Conservation (phyloP, 1,140 invertebrate species). For the Drosophila albomicans region DNA sequence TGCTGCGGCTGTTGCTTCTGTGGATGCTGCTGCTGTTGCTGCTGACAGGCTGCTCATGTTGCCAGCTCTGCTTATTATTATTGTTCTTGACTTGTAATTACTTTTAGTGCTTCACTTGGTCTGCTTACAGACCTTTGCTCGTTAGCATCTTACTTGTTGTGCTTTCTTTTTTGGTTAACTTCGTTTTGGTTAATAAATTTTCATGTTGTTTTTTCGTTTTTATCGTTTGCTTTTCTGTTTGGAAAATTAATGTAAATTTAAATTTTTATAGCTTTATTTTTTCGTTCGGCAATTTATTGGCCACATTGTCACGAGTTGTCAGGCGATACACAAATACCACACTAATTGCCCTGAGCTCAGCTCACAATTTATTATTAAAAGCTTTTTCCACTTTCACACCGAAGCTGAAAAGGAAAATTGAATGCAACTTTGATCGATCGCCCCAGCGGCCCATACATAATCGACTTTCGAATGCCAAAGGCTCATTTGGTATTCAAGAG, state of each 20-base stretch:
- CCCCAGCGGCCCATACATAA: conserved; percentile 2
- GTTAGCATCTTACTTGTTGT: conserved; percentile 62
- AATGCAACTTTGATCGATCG: conserved; percentile 44
- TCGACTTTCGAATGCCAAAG: conserved; percentile 37
- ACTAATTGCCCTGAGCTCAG: conserved; percentile 21
- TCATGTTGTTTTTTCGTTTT: conserved; percentile 29
- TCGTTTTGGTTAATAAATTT: conserved; percentile 37
- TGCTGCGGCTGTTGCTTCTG: conserved; percentile 28
- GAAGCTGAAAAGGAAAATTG: conserved; percentile 34
- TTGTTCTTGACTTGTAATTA: conserved; percentile 79
- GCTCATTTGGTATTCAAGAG: conserved; percentile 49
- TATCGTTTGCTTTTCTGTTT: not conserved
- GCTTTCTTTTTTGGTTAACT: conserved; percentile 32
- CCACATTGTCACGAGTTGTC: conserved; percentile 34
- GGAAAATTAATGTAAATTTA: conserved; percentile 22
- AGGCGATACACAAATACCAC: conserved; percentile 44
- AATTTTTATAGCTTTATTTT: conserved; percentile 40
- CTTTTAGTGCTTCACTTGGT: conserved; percentile 52
- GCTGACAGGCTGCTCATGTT: conserved; percentile 80
- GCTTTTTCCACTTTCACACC: conserved; percentile 40
- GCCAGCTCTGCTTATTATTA: conserved; percentile 67
- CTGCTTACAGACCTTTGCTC: conserved; percentile 47
- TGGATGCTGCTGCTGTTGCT: conserved; percentile 20
- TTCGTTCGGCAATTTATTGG: conserved; percentile 33
- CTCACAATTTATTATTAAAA: conserved; percentile 33